phyloP scores from a whole-genome alignment of 1,140 invertebrate genomes.

The Mylabris phalerata region DNA sequence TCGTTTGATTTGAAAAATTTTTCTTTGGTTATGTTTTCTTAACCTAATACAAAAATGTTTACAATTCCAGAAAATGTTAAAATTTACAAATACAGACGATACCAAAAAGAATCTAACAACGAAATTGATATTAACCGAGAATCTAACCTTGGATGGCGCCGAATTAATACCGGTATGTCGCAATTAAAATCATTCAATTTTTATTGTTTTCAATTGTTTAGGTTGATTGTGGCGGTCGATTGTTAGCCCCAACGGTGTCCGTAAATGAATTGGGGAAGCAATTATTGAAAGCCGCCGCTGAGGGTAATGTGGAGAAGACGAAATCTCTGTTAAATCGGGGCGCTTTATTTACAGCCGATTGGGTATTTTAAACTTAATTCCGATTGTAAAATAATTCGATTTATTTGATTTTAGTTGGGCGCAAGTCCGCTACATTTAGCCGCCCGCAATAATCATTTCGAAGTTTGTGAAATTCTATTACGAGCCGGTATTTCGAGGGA shows the following conservation, averaged over 20 bases:
- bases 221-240: conserved; percentile 19
- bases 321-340: conserved; percentile 75
- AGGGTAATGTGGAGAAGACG: conserved; percentile 71
- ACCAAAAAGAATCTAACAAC: conserved; percentile 16
- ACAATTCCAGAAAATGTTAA: conserved; percentile 36
- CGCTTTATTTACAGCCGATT: conserved; percentile 87
- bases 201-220: conserved; percentile 20
- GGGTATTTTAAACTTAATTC: conserved; percentile 52
- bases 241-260: conserved; percentile 16
- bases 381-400: not conserved
- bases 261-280: conserved; percentile 70
- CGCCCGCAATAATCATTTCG: conserved; percentile 72
- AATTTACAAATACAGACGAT: conserved; percentile 22
- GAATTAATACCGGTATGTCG: conserved; percentile 30
- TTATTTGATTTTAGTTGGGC: conserved; percentile 57
- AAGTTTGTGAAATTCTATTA: conserved; percentile 75
- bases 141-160: conserved; percentile 11
- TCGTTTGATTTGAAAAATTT: conserved; percentile 10
- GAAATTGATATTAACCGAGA: conserved; percentile 23
- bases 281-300: conserved; percentile 67
- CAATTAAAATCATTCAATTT: conserved; percentile 4
- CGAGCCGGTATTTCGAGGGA: conserved; percentile 80
- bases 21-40: conserved; percentile 6
- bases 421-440: conserved; percentile 85
- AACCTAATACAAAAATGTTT: conserved; percentile 13